Conservation (phyloP, 2,113 vertebrate genomes). For the Hemichromis elongatus region DNA sequence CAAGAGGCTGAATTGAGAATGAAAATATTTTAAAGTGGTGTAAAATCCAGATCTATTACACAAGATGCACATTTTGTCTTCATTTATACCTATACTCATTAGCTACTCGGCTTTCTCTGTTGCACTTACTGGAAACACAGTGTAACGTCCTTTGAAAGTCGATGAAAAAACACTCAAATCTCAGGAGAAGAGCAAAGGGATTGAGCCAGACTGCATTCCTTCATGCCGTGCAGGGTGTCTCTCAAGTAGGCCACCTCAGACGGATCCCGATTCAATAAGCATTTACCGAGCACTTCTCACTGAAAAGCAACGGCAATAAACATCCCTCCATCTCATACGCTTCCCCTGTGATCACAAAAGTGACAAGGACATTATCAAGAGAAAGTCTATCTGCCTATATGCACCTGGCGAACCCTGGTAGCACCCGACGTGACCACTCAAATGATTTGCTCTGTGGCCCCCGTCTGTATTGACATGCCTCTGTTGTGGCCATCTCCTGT, state of each 20-base stretch:
- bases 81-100: not conserved
- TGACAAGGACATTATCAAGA: not conserved
- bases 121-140: not conserved
- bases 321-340: not conserved
- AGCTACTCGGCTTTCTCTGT: not conserved
- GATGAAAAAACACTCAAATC: slow-evolving; percentile 25
- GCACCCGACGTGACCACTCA: not conserved
- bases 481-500: not conserved
- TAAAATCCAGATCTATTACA: not conserved
- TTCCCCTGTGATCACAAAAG: not conserved
- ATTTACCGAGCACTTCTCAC: not conserved
- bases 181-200: slow-evolving; percentile 5
- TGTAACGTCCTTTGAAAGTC: slow-evolving; percentile 38
- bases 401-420: not conserved
- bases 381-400: not conserved
- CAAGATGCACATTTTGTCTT: not conserved
- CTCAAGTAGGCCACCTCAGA: slow-evolving; percentile 36
- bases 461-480: not conserved
- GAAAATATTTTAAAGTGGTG: not conserved
- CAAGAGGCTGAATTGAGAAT: not conserved
- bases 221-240: not conserved
- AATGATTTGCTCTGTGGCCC: not conserved
- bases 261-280: not conserved
- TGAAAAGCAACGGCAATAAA: not conserved
- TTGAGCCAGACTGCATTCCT: slow-evolving; percentile 14